phyloP scores from a whole-genome alignment of 2,797 vertebrate genomes.

The Sus cebifrons region DNA sequence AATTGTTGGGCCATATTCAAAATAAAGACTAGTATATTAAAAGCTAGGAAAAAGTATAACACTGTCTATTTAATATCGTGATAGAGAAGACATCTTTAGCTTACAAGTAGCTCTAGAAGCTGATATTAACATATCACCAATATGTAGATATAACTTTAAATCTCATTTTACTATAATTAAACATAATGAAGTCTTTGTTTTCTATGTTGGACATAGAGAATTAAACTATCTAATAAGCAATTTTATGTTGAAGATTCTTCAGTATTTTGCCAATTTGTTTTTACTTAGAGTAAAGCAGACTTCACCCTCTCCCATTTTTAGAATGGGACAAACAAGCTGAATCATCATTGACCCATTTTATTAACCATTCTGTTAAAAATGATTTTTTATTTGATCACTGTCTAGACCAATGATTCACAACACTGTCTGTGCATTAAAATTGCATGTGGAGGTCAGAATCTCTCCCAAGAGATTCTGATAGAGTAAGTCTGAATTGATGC shows the following conservation, averaged over 20 bases:
- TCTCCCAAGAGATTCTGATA: not conserved
- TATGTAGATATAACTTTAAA: not conserved
- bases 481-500: not conserved
- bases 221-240: constrained; percentile 1
- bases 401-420: constrained; percentile 36
- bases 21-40: not conserved
- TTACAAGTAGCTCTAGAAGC: not conserved
- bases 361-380: constrained; percentile 22
- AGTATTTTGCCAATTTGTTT: not conserved
- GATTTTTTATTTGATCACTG: constrained; percentile 54
- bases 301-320: not conserved
- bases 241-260: not conserved
- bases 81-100: not conserved
- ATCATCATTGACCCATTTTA: not conserved
- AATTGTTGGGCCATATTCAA: not conserved
- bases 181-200: not conserved
- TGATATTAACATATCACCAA: not conserved
- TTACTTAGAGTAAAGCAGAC: not conserved
- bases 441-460: constrained; percentile 34
- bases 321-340: not conserved
- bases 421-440: constrained; percentile 14
- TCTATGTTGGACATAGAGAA: not conserved
- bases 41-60: not conserved
- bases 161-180: not conserved
- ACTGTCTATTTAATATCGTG: not conserved